phyloP scores from a whole-genome alignment of 2,113 vertebrate species.

The Lophochroa leadbeateri region DNA sequence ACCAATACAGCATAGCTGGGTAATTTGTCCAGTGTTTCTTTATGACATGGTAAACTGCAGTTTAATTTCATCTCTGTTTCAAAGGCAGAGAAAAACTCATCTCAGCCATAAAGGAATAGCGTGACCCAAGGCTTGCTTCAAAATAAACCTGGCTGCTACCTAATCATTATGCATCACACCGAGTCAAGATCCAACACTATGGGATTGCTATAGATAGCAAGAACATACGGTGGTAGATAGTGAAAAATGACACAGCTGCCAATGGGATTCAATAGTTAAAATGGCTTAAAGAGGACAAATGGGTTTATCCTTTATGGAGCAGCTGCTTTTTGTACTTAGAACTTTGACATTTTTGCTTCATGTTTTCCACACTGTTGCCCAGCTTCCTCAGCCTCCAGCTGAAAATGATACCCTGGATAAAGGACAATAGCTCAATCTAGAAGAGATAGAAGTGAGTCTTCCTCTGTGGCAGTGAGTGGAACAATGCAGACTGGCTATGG shows the following conservation, averaged over 20 bases:
- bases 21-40: slow-evolving; percentile 48
- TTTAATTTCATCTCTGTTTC: slow-evolving; percentile 19
- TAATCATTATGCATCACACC: neutral
- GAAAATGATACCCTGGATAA: too few species aligned
- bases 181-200: neutral
- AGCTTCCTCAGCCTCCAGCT: neutral
- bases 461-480: neutral
- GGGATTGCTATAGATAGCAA: neutral
- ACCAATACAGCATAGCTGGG: neutral
- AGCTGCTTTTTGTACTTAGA: neutral
- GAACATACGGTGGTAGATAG: neutral
- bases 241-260: neutral
- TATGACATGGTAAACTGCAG: slow-evolving; percentile 40
- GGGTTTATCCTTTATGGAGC: neutral
- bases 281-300: neutral
- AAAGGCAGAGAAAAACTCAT: slow-evolving; percentile 35
- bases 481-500: neutral
- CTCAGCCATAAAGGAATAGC: neutral
- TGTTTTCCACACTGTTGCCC: neutral
- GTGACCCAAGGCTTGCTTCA: neutral
- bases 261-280: neutral
- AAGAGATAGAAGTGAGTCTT: neutral
- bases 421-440: neutral
- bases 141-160: neutral
- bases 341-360: neutral